Evolutionary conservation across 2,797 vertebrate genomes (phyloP).

Genomic region (Intellagama lesueurii): DNA sequence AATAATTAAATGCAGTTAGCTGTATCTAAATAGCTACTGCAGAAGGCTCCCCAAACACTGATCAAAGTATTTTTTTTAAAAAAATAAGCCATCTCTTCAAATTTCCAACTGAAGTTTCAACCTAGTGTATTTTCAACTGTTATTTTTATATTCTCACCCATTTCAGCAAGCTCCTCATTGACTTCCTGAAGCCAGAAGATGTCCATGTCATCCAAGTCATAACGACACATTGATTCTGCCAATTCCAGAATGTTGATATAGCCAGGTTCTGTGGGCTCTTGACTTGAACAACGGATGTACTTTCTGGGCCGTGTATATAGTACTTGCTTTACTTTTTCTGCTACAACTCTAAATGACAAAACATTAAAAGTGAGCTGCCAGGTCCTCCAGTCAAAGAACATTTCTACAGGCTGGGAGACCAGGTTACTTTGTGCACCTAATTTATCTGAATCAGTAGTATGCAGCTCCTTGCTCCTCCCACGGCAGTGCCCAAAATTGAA

Average conservation of each 20-base stretch:
- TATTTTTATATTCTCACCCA: constrained; percentile 83
- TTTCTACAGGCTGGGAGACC: neutral
- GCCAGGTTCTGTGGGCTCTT: constrained; percentile 88
- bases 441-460: neutral
- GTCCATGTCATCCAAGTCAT: constrained; percentile 96
- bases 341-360: constrained; percentile 80
- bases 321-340: constrained; percentile 87
- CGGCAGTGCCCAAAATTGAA: neutral
- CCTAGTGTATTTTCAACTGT: neutral
- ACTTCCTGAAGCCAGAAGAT: constrained; percentile 92
- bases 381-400: constrained; percentile 35
- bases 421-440: neutral
- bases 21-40: neutral
- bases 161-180: constrained; percentile 88
- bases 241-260: constrained; percentile 92
- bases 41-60: neutral
- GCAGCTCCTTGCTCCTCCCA: neutral
- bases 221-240: constrained; percentile 93
- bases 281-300: constrained; percentile 88
- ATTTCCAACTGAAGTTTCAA: neutral
- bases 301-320: constrained; percentile 91
- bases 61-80: neutral
- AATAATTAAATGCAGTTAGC: neutral
- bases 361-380: constrained; percentile 3
- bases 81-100: neutral